Conservation (phyloP, 2,113 vertebrate species). For the human region DNA sequence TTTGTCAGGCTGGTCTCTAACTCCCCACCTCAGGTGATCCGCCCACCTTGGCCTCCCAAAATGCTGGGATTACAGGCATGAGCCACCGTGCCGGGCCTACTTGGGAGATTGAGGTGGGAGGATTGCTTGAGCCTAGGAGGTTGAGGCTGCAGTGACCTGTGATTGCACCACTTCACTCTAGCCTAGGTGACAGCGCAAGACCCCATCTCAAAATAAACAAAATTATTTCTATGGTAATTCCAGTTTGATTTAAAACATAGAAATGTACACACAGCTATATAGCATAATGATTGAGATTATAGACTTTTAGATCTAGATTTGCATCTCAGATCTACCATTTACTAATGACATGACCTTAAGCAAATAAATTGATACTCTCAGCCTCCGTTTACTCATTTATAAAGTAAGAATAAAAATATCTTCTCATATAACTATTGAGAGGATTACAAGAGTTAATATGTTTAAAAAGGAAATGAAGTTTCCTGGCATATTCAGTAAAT, state of each 20-base stretch:
- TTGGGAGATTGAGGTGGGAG: no score
- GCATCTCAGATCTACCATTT: neutral
- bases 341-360: neutral
- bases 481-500: neutral
- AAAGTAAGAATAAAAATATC: conserved; percentile 27
- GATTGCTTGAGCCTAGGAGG: no score
- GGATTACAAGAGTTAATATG: neutral
- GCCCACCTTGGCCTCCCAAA: no score
- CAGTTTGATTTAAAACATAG: neutral
- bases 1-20: no score
- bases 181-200: no score
- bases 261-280: neutral
- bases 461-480: neutral
- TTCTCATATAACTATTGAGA: conserved; percentile 14
- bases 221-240: neutral
- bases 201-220: neutral
- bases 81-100: no score
- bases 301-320: conserved; percentile 17
- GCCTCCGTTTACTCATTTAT: neutral
- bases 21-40: no score
- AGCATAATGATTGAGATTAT: neutral
- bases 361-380: conserved; percentile 23
- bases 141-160: no score
- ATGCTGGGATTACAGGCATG: no score
- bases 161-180: no score